These are phyloP conservation scores for Hydrotaea diabolus DNA, from an alignment of 2,888 invertebrate species.

Conservation along the genomic window DNA sequence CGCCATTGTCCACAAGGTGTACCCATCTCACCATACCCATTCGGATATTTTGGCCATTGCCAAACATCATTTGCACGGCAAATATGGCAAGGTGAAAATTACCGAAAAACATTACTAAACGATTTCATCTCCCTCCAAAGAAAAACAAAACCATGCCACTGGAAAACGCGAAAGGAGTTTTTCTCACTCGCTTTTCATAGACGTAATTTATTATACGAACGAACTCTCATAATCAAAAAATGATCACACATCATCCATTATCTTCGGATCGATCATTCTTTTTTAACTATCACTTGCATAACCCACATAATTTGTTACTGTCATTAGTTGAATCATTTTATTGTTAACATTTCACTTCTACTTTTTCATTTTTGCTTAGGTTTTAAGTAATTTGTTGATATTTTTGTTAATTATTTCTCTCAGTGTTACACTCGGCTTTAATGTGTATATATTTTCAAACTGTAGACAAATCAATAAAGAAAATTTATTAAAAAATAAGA, in stretches of 20 bases:
- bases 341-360: slow-evolving; percentile 23
- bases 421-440: slow-evolving; percentile 27
- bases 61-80: slow-evolving; percentile 78
- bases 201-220: slow-evolving; percentile 73
- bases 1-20: slow-evolving; percentile 73
- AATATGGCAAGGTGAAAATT: slow-evolving; percentile 78
- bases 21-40: slow-evolving; percentile 74
- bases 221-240: slow-evolving; percentile 53
- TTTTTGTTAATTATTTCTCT: slow-evolving; percentile 31
- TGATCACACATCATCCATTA: slow-evolving; percentile 42
- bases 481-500: not conserved
- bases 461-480: not conserved
- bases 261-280: slow-evolving; percentile 34
- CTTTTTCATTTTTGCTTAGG: slow-evolving; percentile 31
- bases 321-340: slow-evolving; percentile 43
- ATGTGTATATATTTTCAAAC: slow-evolving; percentile 5
- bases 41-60: slow-evolving; percentile 75
- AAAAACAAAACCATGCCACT: slow-evolving; percentile 50
- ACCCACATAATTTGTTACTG: slow-evolving; percentile 32
- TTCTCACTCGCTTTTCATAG: slow-evolving; percentile 66
- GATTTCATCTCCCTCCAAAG: slow-evolving; percentile 71
- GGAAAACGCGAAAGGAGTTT: slow-evolving; percentile 19
- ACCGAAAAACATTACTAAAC: slow-evolving; percentile 79
- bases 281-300: slow-evolving; percentile 8
- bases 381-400: slow-evolving; percentile 34